Evolutionary conservation across 2,113 vertebrate genomes (phyloP).

Genomic region (Tragelaphus strepsiceros): DNA sequence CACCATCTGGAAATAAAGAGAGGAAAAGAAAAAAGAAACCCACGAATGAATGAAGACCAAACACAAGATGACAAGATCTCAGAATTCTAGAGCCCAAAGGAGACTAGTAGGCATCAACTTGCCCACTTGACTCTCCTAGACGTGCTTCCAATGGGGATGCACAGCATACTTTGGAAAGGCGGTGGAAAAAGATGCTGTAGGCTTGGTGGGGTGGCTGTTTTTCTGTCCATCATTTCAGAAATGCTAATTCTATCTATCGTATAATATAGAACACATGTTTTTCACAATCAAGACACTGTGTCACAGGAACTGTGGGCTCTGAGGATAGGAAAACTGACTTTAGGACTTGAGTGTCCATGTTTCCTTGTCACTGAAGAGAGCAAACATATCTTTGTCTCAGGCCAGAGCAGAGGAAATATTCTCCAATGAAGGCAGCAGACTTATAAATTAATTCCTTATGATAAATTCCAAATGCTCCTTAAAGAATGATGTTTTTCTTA

Average conservation of each 20-base stretch:
- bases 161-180: background rate
- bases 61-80: background rate
- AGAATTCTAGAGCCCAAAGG: background rate
- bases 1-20: background rate
- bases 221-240: background rate
- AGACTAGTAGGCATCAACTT: background rate
- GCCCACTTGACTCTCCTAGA: background rate
- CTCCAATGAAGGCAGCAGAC: background rate
- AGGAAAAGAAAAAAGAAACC: background rate
- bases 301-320: background rate
- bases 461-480: conserved; percentile 62
- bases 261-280: background rate
- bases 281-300: background rate
- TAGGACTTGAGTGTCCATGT: background rate
- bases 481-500: conserved; percentile 60
- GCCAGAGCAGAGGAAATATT: background rate
- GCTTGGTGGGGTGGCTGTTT: background rate
- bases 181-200: background rate
- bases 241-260: background rate
- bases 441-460: conserved; percentile 67
- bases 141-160: background rate
- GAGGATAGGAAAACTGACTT: background rate
- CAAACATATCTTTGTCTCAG: background rate
- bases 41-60: background rate
- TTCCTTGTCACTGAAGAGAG: background rate